Percentiles rank a stretch among this genome's conserved stretches.
Conservation (phyloP, 1,140 invertebrate genomes). For the Akabosia matsudoensis region DNA sequence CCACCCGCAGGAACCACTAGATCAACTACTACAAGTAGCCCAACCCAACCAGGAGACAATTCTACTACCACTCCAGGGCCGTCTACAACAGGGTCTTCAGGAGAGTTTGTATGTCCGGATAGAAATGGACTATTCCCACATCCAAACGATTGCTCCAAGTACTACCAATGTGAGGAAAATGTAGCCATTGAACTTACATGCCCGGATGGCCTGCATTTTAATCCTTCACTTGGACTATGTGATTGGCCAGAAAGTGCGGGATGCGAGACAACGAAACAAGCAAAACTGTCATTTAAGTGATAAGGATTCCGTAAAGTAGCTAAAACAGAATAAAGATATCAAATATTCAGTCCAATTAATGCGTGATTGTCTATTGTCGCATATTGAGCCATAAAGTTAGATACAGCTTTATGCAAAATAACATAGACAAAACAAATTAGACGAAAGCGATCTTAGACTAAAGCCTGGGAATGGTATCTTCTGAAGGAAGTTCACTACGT, state of each 20-base stretch:
- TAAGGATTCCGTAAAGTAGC: too few species aligned
- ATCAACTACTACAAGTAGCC: neutral
- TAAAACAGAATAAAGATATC: too few species aligned
- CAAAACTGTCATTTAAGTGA: too few species aligned
- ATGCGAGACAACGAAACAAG: conserved; percentile 25
- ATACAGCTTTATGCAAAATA: too few species aligned
- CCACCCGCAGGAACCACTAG: neutral
- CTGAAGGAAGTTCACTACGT: too few species aligned
- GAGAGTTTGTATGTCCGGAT: neutral
- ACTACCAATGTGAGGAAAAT: conserved; percentile 44
- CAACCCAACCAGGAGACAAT: conserved; percentile 10
- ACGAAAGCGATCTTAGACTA: too few species aligned
- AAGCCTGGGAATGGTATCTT: too few species aligned
- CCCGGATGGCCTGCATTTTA: conserved; percentile 50
- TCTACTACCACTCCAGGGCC: neutral
- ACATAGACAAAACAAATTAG: too few species aligned
- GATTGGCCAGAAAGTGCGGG: conserved; percentile 46
- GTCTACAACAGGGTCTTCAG: neutral
- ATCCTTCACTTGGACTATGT: conserved; percentile 49
- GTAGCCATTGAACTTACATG: conserved; percentile 52
- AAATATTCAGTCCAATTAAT: too few species aligned
- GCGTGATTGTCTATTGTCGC: too few species aligned
- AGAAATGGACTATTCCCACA: conserved; percentile 35
- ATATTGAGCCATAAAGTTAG: too few species aligned
- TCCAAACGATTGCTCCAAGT: conserved; percentile 43